Percentiles rank a stretch among this genome's conserved stretches.
phyloP scores from a whole-genome alignment of 2,888 invertebrate species.

The Sinotaia quadrata region DNA sequence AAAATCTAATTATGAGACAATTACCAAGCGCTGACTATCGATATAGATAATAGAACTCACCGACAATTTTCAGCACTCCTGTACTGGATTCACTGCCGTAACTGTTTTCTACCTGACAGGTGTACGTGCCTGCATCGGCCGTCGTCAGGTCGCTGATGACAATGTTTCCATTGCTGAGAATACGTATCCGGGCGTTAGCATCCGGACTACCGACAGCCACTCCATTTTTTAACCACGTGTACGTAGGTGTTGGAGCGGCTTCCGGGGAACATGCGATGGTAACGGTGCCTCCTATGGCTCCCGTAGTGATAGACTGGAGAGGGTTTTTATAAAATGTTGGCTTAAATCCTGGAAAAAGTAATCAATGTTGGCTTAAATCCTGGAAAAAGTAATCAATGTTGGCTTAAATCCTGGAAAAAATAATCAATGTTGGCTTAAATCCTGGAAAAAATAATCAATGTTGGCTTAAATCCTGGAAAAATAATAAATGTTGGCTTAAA shows the following conservation, averaged over 20 bases:
- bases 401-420: too few species aligned
- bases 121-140: constrained; percentile 58
- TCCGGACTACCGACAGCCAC: constrained; percentile 4
- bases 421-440: too few species aligned
- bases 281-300: constrained; percentile 91
- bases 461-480: too few species aligned
- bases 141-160: constrained; percentile 78
- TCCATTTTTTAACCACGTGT: constrained; percentile 79
- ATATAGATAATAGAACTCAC: too few species aligned
- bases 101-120: constrained; percentile 58
- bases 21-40: too few species aligned
- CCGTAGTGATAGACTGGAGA: constrained; percentile 86
- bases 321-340: constrained; percentile 93
- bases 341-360: constrained; percentile 74
- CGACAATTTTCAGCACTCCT: constrained; percentile 49
- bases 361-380: too few species aligned
- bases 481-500: too few species aligned
- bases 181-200: constrained; percentile 72
- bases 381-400: too few species aligned
- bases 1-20: too few species aligned
- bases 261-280: constrained; percentile 92
- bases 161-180: constrained; percentile 88
- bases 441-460: too few species aligned
- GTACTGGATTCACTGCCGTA: constrained; percentile 52
- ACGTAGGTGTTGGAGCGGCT: constrained; percentile 86